phyloP scores from a whole-genome alignment of 1,140 invertebrate genomes.

The Ostrea edulis region DNA sequence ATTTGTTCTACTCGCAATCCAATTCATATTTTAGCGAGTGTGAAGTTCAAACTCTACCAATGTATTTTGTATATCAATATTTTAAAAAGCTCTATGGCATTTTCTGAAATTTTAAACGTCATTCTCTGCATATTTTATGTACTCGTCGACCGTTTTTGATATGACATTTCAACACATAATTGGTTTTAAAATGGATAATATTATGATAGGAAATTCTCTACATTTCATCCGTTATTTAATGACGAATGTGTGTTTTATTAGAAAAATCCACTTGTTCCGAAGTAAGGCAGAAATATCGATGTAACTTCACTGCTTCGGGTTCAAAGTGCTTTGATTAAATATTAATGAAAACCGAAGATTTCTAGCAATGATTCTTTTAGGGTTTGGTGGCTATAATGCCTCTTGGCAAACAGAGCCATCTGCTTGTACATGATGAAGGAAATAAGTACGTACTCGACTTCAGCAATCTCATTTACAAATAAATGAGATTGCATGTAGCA shows the following conservation, averaged over 20 bases:
- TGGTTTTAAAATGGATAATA: no score
- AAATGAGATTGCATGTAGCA: not conserved
- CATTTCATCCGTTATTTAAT: not conserved
- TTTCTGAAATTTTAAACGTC: no score
- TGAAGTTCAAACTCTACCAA: no score
- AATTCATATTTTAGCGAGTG: no score
- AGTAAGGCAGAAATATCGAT: not conserved
- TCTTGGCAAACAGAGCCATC: conserved; percentile 14
- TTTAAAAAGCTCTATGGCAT: no score
- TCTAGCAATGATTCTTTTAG: not conserved
- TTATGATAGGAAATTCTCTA: no score
- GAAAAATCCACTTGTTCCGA: not conserved
- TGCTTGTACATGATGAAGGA: not conserved
- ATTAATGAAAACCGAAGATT: not conserved
- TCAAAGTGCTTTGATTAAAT: conserved; percentile 29
- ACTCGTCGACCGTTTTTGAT: no score
- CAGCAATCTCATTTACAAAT: conserved; percentile 14
- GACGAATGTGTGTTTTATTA: no score
- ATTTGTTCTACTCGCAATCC: no score
- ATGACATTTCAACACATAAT: no score
- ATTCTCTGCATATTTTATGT: no score
- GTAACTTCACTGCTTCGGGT: not conserved
- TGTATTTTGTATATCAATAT: no score
- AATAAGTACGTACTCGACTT: not conserved
- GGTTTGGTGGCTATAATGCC: not conserved